A percentile compares a stretch with the other conserved stretches of the same genome.
phyloP scores from a whole-genome alignment of 2,888 invertebrate species.

The Toxonevra muliebris region DNA sequence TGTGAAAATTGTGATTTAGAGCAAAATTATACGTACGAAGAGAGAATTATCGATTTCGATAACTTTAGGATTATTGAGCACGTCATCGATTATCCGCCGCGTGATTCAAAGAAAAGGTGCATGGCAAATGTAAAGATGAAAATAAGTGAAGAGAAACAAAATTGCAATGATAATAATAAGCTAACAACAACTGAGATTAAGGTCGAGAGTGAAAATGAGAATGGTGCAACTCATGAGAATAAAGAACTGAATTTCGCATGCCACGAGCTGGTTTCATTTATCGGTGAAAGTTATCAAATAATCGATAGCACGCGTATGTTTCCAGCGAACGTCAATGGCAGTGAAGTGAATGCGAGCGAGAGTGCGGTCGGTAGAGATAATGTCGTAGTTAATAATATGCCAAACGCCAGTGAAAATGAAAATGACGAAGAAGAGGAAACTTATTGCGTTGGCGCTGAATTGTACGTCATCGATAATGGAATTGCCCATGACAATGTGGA shows the following conservation, averaged over 20 bases:
- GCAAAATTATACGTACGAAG: conserved; percentile 37
- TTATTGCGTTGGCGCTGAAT: conserved; percentile 38
- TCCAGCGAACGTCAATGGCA: neutral
- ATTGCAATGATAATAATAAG: neutral
- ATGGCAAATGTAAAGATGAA: conserved; percentile 7
- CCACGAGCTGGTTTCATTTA: conserved; percentile 56
- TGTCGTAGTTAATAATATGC: neutral
- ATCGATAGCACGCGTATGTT: conserved; percentile 45
- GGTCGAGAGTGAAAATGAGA: conserved; percentile 36
- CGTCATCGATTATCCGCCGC: conserved; percentile 52
- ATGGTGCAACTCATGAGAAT: conserved; percentile 1
- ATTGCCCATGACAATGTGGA: conserved; percentile 4
- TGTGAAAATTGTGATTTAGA: conserved; percentile 31
- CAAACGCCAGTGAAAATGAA: neutral
- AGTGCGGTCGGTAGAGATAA: neutral
- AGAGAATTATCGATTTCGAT: conserved; percentile 55
- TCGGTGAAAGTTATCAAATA: conserved; percentile 55
- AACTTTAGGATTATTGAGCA: conserved; percentile 58
- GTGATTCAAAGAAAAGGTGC: neutral
- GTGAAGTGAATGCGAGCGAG: neutral
- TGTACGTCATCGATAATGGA: conserved; percentile 38
- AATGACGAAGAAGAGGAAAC: conserved; percentile 41
- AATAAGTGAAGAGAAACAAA: neutral
- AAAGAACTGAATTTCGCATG: conserved; percentile 46
- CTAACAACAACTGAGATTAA: neutral